Percentiles rank a stretch among this genome's conserved stretches.
Conservation (phyloP, 2,888 invertebrate species). For the Phyllotreta cruciferae region DNA sequence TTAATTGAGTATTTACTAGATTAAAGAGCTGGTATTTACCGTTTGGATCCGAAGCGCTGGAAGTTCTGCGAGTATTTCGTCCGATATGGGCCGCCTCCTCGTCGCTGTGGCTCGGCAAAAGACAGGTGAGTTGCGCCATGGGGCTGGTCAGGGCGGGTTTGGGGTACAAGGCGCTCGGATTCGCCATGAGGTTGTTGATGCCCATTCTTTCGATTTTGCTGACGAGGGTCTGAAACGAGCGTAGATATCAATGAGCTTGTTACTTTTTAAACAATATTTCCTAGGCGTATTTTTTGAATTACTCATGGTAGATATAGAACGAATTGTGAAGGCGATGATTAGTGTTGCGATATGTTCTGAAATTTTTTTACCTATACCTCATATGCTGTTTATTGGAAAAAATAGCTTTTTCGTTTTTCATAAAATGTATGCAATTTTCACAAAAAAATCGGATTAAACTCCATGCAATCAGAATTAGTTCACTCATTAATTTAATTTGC, state of each 20-base stretch:
- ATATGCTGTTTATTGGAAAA: not conserved
- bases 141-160: constrained; percentile 73
- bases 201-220: constrained; percentile 75
- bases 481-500: not conserved
- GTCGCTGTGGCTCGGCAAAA: constrained; percentile 58
- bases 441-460: constrained; percentile 4
- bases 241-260: not conserved
- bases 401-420: not conserved
- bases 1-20: not conserved
- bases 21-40: too few species aligned
- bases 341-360: too few species aligned
- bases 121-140: constrained; percentile 79
- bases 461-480: not conserved
- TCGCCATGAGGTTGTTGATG: constrained; percentile 71
- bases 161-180: constrained; percentile 66
- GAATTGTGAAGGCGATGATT: not conserved
- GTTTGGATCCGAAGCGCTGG: constrained; percentile 31
- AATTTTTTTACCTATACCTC: too few species aligned
- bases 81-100: constrained; percentile 46
- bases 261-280: too few species aligned
- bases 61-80: constrained; percentile 38
- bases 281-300: too few species aligned
- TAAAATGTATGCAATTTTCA: too few species aligned
- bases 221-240: constrained; percentile 60
- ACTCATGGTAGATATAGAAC: too few species aligned